Base-by-base conservation (phyloP, 1,140 invertebrate species). In the Dreissena polymorpha region DNA sequence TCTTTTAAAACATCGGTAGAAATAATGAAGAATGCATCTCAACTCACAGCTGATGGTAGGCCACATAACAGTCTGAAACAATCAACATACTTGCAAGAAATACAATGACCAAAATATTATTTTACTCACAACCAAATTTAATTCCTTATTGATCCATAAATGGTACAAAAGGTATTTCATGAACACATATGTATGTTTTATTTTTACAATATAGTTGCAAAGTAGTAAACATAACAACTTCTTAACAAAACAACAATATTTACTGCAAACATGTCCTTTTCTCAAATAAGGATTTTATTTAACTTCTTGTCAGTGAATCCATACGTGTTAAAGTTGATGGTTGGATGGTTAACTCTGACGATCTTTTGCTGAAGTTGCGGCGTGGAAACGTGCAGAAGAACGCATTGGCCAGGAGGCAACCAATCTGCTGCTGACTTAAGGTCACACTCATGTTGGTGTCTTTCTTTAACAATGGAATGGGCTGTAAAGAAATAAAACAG, bases 301-400 rank as follows among this genome's bases (percentile, higher is more conserved):
- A n/a, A 39, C 39, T 39, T 39, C 8, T 39, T 39, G 39, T 5
- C 39, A 39, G 39, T 39, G 39, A 2, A 57, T 75, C 72, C 71
- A 93, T 94, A 97, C 96, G 95, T 95, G 90, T 95, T 96, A 90
- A 99, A 99, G 94, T 99, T 99, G 49, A 99, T 97, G 63, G 95
- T 93, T 12, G 97, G 97, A 94, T 95, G 98, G 63, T 92, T 94
- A 85, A 91, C 82, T 92, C 90, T 49, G 90, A 87, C 13, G 25
- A 65, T 77, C 71, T 86, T 18, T 85, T 39, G 57, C 77, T 87
- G 1, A 85, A 69, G 85, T 91, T 91, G 49, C 97, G 93, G 81
- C 96, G 94, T 13, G 98, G 97, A 94, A 98, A 99, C 75, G 98
- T 99, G 92, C 97, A 99, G 79, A 99, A 96, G 93, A 99, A 99